Conservation (phyloP, 2,888 invertebrate genomes). For the Apeira syringaria region DNA sequence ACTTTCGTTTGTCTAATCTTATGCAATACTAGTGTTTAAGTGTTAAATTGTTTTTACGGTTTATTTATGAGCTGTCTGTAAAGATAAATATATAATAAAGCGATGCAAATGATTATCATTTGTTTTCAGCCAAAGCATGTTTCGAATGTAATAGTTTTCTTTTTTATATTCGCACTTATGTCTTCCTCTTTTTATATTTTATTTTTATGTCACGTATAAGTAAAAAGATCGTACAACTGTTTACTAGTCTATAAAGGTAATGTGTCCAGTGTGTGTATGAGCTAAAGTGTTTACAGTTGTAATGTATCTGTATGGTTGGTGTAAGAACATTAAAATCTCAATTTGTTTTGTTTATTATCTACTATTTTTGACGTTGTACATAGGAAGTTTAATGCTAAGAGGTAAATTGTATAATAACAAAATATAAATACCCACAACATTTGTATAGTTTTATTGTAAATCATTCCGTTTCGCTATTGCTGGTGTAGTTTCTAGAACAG, state of each 20-base stretch:
- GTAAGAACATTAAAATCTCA: constrained; percentile 65
- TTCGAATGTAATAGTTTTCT: constrained; percentile 39
- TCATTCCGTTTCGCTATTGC: constrained; percentile 22
- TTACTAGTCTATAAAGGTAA: constrained; percentile 55
- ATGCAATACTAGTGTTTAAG: constrained; percentile 82
- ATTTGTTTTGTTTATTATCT: constrained; percentile 75
- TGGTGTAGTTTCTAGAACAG: constrained; percentile 29
- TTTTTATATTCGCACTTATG: constrained; percentile 52
- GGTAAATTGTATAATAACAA: constrained; percentile 74
- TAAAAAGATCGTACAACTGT: constrained; percentile 37
- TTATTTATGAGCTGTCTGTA: constrained; percentile 74
- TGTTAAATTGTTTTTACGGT: constrained; percentile 81
- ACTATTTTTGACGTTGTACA: constrained; percentile 69
- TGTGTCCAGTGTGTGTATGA: constrained; percentile 41
- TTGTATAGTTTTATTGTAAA: constrained; percentile 44
- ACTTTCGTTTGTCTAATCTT: constrained; percentile 72
- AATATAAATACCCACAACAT: constrained; percentile 71
- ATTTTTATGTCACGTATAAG: constrained; percentile 24
- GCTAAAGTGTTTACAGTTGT: constrained; percentile 56
- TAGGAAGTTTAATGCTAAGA: constrained; percentile 67
- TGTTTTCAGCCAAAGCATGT: constrained; percentile 72
- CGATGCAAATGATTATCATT: constrained; percentile 54
- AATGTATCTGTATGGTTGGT: constrained; percentile 49
- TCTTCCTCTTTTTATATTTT: constrained; percentile 54
- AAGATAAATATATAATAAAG: constrained; percentile 49